A percentile compares a stretch with the other conserved stretches of the same genome.
These are phyloP conservation scores for Synanthedon formicaeformis DNA, from an alignment of 2,888 invertebrate species.

Conservation along the genomic window DNA sequence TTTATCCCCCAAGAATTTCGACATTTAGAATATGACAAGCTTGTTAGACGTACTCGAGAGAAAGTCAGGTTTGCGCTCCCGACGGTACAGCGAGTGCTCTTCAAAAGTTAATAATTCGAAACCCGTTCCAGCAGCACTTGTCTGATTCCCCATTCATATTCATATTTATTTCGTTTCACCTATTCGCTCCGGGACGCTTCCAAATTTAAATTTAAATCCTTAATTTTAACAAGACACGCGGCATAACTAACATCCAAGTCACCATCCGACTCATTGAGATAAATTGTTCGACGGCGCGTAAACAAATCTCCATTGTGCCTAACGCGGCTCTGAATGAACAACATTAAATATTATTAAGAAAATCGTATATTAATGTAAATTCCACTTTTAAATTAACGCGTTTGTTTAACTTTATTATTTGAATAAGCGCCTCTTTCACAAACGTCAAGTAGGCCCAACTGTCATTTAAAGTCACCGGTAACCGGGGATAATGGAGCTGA, in stretches of 20 bases:
- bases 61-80: constrained; percentile 19
- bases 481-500: too few species aligned
- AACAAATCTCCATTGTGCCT: constrained; percentile 50
- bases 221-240: constrained; percentile 60
- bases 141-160: constrained; percentile 68
- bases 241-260: constrained; percentile 24
- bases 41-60: constrained; percentile 39
- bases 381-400: constrained; percentile 32
- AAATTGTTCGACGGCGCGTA: constrained; percentile 54
- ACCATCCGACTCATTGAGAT: constrained; percentile 21
- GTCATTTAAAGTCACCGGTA: too few species aligned
- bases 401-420: constrained; percentile 45
- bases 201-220: constrained; percentile 59
- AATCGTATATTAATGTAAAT: constrained; percentile 65
- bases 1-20: constrained; percentile 18
- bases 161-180: constrained; percentile 69
- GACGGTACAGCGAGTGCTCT: constrained; percentile 49
- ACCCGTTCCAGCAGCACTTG: constrained; percentile 52
- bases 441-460: too few species aligned
- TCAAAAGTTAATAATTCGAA: constrained; percentile 66
- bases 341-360: constrained; percentile 49
- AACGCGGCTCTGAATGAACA: constrained; percentile 48
- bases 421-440: too few species aligned
- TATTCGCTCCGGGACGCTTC: constrained; percentile 48
- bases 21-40: constrained; percentile 39